Evolutionary conservation across 2,888 invertebrate genomes (phyloP).

Genomic region (Acrobasis repandana): DNA sequence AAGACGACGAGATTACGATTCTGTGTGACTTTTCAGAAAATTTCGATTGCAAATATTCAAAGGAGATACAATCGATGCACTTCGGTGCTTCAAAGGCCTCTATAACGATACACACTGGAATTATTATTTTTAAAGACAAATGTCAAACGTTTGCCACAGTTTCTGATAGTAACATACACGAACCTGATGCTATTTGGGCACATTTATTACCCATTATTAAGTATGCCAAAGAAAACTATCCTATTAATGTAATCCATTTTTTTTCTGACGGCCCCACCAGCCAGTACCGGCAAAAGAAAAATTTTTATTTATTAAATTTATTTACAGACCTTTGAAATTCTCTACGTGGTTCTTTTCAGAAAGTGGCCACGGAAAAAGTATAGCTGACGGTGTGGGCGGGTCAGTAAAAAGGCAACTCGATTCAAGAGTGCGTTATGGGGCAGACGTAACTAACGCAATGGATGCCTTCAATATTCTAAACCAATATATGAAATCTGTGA

Average conservation of each 20-base stretch:
- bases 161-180: conserved; percentile 4
- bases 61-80: conserved; percentile 1
- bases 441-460: not conserved
- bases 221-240: not conserved
- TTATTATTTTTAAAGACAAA: conserved; percentile 6
- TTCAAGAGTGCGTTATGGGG: conserved; percentile 13
- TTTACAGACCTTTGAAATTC: not conserved
- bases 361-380: conserved; percentile 2
- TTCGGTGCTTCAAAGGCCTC: conserved; percentile 8
- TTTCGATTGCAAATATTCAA: not conserved
- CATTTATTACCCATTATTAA: conserved; percentile 1
- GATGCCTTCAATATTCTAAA: conserved; percentile 22
- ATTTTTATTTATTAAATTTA: not conserved
- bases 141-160: conserved; percentile 8
- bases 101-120: conserved; percentile 7
- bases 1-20: conserved; percentile 1
- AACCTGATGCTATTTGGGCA: conserved; percentile 5
- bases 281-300: conserved; percentile 5
- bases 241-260: not conserved
- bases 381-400: not conserved
- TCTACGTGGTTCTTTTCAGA: conserved; percentile 1
- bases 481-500: conserved; percentile 28
- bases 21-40: conserved; percentile 6
- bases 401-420: conserved; percentile 1
- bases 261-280: conserved; percentile 8